Conservation (phyloP, 2,113 vertebrate genomes). For the Mola mola region DNA sequence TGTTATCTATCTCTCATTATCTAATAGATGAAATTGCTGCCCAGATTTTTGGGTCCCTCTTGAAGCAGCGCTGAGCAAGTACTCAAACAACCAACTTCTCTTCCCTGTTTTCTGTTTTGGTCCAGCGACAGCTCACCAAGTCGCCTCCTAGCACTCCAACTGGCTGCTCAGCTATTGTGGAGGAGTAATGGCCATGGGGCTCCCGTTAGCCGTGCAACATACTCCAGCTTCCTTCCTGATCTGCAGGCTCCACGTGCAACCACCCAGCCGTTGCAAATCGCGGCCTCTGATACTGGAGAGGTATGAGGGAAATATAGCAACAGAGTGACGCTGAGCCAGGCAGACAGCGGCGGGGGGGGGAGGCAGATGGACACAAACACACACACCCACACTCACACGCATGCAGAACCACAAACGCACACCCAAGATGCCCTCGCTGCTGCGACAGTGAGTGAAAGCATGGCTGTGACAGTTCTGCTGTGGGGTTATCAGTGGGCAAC, state of each 20-base stretch:
- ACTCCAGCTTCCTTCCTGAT: constrained; percentile 33
- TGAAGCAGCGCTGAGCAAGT: constrained; percentile 12
- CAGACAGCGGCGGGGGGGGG: constrained; percentile 13
- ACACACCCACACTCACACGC: constrained; percentile 20
- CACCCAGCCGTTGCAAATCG: constrained; percentile 36
- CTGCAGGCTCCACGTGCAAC: constrained; percentile 27
- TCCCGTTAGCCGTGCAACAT: constrained; percentile 42
- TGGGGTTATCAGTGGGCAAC: constrained; percentile 74
- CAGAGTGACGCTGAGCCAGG: constrained; percentile 38
- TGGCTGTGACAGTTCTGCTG: constrained; percentile 74
- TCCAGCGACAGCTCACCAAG: constrained; percentile 49
- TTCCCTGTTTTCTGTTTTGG: constrained; percentile 45
- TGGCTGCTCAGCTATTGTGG: constrained; percentile 62
- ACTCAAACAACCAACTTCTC: constrained; percentile 26
- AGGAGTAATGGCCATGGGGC: constrained; percentile 54
- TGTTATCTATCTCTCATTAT: constrained; percentile 4
- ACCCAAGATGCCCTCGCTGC: constrained; percentile 30
- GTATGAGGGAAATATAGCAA: constrained; percentile 40
- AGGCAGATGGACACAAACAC: constrained; percentile 57
- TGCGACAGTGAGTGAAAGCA: constrained; percentile 64
- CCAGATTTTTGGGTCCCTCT: constrained; percentile 5
- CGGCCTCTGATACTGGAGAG: constrained; percentile 51
- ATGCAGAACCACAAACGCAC: neutral
- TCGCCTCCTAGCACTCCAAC: constrained; percentile 65
- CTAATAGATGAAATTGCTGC: neutral